phyloP scores from a whole-genome alignment of 2,797 vertebrate genomes.

The Eulemur coronatus region DNA sequence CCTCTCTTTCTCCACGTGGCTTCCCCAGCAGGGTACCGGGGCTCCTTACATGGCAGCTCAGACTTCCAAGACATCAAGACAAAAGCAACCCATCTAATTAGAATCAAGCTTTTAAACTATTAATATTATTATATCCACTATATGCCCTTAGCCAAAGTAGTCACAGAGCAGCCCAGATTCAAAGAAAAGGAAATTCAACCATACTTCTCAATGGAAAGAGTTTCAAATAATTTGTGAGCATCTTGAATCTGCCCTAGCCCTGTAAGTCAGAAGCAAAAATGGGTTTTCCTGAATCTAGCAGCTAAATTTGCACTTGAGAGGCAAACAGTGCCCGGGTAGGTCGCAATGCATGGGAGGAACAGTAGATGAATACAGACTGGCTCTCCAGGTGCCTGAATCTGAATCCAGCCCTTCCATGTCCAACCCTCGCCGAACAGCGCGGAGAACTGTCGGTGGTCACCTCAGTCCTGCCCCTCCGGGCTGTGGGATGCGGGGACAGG shows the following conservation, averaged over 20 bases:
- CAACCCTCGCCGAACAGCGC: too few species aligned
- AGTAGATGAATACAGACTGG: not conserved
- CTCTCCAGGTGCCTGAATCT: not conserved
- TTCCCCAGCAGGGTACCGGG: too few species aligned
- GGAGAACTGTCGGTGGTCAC: not conserved
- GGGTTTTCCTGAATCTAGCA: not conserved
- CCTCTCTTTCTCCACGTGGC: too few species aligned
- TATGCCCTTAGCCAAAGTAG: fast-evolving
- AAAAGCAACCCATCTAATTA: not conserved
- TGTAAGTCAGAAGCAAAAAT: not conserved
- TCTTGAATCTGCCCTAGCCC: not conserved
- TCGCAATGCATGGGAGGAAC: not conserved
- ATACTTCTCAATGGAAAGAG: fast-evolving
- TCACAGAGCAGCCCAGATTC: not conserved
- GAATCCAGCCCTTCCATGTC: not conserved
- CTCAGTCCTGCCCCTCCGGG: too few species aligned
- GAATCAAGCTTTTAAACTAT: not conserved
- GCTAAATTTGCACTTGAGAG: not conserved
- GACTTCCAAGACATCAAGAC: not conserved
- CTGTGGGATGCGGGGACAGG: too few species aligned
- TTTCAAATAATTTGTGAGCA: not conserved
- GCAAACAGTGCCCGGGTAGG: fast-evolving
- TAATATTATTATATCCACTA: too few species aligned
- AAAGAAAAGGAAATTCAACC: not conserved
- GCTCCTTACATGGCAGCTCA: not conserved